Percentiles rank a stretch among this genome's conserved stretches.
These are phyloP conservation scores for Origma solitaria DNA, from an alignment of 2,113 vertebrate genomes.

Conservation along the genomic window DNA sequence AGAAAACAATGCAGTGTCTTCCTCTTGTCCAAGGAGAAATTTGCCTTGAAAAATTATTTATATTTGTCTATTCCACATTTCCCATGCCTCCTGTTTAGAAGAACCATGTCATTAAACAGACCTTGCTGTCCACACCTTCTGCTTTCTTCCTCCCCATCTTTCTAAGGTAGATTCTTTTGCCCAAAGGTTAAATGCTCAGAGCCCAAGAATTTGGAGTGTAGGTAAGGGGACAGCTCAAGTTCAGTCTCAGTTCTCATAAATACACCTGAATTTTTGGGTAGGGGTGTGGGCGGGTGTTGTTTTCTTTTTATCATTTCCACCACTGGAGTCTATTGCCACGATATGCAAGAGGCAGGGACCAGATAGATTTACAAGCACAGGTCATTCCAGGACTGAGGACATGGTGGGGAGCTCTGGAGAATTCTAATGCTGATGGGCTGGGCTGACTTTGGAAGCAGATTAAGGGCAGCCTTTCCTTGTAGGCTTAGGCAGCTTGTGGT, in stretches of 20 bases:
- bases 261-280: not conserved
- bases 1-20: not conserved
- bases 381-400: not conserved
- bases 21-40: not conserved
- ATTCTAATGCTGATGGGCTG: not conserved
- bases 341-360: not conserved
- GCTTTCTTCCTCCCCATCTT: not conserved
- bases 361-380: not conserved
- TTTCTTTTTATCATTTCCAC: not conserved
- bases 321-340: not conserved
- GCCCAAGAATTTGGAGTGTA: not conserved
- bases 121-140: not conserved
- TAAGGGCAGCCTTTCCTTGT: not conserved
- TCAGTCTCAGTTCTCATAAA: not conserved
- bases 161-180: not conserved
- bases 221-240: accelerated
- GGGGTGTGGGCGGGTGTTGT: accelerated
- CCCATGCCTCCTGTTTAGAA: not conserved
- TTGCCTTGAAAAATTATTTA: not conserved
- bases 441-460: not conserved
- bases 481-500: not conserved
- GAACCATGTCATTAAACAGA: not conserved
- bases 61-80: not conserved
- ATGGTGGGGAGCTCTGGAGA: not conserved
- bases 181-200: not conserved